These are phyloP conservation scores for Setophaga coronata DNA, from an alignment of 2,113 vertebrate genomes.

Conservation along the genomic window DNA sequence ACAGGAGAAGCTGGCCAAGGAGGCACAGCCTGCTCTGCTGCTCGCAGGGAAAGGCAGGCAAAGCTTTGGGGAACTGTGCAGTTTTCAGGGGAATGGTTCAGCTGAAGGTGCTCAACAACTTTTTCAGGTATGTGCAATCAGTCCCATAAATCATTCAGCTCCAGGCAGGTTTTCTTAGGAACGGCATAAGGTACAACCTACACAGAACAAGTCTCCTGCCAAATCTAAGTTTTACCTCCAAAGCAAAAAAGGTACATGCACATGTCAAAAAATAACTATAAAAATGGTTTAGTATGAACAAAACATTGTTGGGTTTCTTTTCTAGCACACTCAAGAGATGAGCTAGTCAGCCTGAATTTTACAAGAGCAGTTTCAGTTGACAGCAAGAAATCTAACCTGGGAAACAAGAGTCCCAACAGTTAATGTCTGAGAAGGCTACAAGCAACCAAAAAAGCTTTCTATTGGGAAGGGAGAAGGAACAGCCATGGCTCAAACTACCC, in stretches of 20 bases:
- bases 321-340: not conserved
- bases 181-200: not conserved
- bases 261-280: not conserved
- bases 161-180: not conserved
- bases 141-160: not conserved
- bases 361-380: not conserved
- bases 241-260: not conserved
- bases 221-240: not conserved
- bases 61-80: not conserved
- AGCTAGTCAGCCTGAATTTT: not conserved
- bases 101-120: not conserved
- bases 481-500: not conserved
- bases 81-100: accelerated
- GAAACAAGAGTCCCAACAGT: not conserved
- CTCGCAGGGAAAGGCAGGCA: not conserved
- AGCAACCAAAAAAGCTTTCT: not conserved
- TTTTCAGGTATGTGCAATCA: not conserved
- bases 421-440: not conserved
- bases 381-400: not conserved
- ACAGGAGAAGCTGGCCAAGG: not conserved
- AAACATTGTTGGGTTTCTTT: accelerated
- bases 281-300: not conserved
- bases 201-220: not conserved
- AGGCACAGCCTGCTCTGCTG: accelerated
- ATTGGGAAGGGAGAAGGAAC: not conserved